These are phyloP conservation scores for Manacus vitellinus DNA, from an alignment of 2,113 vertebrate genomes.

Conservation along the genomic window DNA sequence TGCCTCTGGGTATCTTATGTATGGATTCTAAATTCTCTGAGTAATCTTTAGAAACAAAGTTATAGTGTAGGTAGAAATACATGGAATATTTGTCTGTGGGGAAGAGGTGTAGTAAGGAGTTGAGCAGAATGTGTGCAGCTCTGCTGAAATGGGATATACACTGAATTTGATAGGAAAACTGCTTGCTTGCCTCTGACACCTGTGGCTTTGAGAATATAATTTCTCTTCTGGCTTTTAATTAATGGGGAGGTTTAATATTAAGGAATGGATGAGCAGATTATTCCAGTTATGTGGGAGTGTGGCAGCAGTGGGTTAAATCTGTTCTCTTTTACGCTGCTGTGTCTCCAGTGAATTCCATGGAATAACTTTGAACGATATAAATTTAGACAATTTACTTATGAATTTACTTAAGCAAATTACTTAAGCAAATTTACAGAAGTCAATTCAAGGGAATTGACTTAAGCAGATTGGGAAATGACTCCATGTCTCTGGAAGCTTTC, in stretches of 20 bases:
- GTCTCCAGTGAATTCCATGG: background rate
- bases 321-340: background rate
- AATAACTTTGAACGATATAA: background rate
- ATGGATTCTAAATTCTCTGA: background rate
- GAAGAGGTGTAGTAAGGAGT: background rate
- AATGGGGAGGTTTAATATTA: accelerated
- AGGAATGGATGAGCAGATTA: background rate
- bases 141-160: background rate
- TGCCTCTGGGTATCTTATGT: too few species aligned
- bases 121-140: background rate
- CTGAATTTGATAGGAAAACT: background rate
- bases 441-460: background rate
- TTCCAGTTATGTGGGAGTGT: background rate
- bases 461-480: background rate
- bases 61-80: too few species aligned
- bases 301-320: background rate
- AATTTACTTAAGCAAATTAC: background rate
- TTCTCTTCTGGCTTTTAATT: background rate
- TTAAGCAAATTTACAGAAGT: background rate
- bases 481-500: background rate
- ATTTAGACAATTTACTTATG: background rate
- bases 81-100: background rate
- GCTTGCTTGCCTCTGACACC: background rate
- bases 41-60: background rate
- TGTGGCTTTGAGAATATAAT: background rate